These are phyloP conservation scores for Channallabes apus DNA, from an alignment of 2,797 vertebrate species.

Conservation along the genomic window DNA sequence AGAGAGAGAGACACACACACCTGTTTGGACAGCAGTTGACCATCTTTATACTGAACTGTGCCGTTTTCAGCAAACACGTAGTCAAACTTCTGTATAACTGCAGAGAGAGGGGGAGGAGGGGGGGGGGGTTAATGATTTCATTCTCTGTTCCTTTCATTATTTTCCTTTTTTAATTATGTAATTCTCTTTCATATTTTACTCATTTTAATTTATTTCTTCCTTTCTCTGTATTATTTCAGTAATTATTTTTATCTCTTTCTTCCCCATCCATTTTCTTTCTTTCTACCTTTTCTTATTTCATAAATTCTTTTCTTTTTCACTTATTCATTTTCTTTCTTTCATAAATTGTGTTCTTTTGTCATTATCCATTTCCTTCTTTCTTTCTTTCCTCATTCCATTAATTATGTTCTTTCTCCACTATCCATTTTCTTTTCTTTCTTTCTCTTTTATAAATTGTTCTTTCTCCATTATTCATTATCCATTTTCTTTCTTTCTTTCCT, in stretches of 20 bases:
- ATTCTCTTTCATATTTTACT: background rate
- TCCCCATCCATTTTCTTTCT: background rate
- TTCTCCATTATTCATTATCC: no score
- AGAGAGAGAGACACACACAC: conserved; percentile 66
- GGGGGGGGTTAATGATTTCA: background rate
- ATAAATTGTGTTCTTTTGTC: no score
- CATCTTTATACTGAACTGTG: conserved; percentile 95
- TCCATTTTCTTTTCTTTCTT: no score
- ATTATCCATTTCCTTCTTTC: background rate
- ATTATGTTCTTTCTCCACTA: no score
- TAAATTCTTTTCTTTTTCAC: background rate
- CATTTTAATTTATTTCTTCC: background rate
- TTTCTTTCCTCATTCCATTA: no score
- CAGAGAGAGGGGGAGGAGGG: conserved; percentile 27
- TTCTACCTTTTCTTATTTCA: background rate
- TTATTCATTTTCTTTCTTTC: no score
- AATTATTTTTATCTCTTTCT: background rate
- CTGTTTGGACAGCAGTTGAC: conserved; percentile 89
- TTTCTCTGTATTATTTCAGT: background rate
- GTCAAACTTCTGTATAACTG: conserved; percentile 94
- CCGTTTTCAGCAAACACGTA: conserved; percentile 98
- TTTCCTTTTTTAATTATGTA: background rate
- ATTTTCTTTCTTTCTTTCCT: no score
- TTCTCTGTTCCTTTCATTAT: background rate
- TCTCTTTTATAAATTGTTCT: no score